Percentiles rank a stretch among this genome's conserved stretches.
These are phyloP conservation scores for Proterorhinus semilunaris DNA, from an alignment of 2,113 vertebrate genomes.

Conservation along the genomic window DNA sequence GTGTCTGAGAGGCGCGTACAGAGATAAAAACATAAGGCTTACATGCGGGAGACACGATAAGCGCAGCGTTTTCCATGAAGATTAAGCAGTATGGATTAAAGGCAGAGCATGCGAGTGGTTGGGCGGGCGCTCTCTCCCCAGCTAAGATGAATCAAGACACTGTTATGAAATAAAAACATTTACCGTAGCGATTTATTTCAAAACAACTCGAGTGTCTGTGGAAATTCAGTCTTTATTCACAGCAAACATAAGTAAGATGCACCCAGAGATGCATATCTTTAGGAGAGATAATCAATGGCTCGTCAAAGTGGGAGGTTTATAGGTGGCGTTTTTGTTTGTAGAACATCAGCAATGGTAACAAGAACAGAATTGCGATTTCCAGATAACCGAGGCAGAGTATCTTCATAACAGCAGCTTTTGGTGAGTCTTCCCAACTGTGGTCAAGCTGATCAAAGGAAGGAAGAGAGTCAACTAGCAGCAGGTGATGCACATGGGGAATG, in stretches of 20 bases:
- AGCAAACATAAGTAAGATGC: constrained; percentile 16
- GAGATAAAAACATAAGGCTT: constrained; percentile 56
- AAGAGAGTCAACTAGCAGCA: background rate
- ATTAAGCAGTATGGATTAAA: constrained; percentile 69
- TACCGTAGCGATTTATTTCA: constrained; percentile 54
- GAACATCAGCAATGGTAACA: background rate
- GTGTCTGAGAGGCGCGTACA: constrained; percentile 43
- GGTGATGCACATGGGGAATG: background rate
- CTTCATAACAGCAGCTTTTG: background rate
- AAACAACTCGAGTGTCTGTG: constrained; percentile 55
- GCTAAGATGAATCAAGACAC: constrained; percentile 58
- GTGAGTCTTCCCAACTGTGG: background rate
- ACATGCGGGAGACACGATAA: constrained; percentile 67
- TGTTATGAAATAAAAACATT: constrained; percentile 67
- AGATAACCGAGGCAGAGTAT: too few species aligned
- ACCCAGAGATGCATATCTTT: background rate
- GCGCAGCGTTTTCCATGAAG: constrained; percentile 57
- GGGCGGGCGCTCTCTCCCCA: constrained; percentile 36
- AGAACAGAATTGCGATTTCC: background rate
- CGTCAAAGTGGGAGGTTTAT: too few species aligned
- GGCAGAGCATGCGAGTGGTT: constrained; percentile 57
- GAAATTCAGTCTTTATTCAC: constrained; percentile 41
- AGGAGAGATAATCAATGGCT: too few species aligned
- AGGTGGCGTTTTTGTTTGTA: too few species aligned
- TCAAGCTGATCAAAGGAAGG: background rate